These are phyloP conservation scores for Nephotettix cincticeps DNA, from an alignment of 1,140 invertebrate genomes.

Conservation along the genomic window DNA sequence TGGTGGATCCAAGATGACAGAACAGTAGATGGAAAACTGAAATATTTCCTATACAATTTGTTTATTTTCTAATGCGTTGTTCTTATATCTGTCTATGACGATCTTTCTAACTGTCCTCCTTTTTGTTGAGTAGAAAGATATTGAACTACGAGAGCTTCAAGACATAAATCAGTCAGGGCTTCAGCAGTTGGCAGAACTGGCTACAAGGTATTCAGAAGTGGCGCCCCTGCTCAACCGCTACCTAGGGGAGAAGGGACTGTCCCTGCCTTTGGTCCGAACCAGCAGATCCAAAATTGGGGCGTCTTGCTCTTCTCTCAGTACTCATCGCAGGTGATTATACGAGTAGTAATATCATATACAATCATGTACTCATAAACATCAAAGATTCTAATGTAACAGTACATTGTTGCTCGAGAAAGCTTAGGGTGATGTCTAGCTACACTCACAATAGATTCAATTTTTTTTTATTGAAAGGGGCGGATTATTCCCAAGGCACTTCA, in stretches of 20 bases:
- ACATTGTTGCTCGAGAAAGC: too few relatives aligned
- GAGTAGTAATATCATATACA: too few relatives aligned
- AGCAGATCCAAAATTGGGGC: background rate
- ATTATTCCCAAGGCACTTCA: too few relatives aligned
- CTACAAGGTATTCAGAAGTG: constrained; percentile 37
- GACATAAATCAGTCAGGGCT: constrained; percentile 41
- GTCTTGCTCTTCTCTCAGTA: background rate
- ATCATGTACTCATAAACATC: too few relatives aligned
- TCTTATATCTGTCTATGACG: background rate
- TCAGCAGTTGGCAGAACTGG: constrained; percentile 40
- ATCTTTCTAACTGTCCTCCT: background rate
- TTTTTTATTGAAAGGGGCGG: too few relatives aligned
- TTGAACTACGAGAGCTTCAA: constrained; percentile 31
- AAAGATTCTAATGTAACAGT: too few relatives aligned
- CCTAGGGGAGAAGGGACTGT: constrained; percentile 35
- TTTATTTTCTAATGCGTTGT: too few relatives aligned
- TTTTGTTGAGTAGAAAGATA: constrained; percentile 35
- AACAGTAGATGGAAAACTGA: too few relatives aligned
- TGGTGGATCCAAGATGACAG: too few relatives aligned
- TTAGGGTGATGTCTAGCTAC: too few relatives aligned
- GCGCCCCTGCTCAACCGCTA: constrained; percentile 38
- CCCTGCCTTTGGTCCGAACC: constrained; percentile 28
- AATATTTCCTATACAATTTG: too few relatives aligned
- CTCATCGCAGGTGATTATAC: constrained; percentile 1
- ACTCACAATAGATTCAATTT: too few relatives aligned